Percentiles rank a stretch among this genome's conserved stretches.
phyloP scores from a whole-genome alignment of 2,797 vertebrate genomes.

The Chlorospingus semifuscus region DNA sequence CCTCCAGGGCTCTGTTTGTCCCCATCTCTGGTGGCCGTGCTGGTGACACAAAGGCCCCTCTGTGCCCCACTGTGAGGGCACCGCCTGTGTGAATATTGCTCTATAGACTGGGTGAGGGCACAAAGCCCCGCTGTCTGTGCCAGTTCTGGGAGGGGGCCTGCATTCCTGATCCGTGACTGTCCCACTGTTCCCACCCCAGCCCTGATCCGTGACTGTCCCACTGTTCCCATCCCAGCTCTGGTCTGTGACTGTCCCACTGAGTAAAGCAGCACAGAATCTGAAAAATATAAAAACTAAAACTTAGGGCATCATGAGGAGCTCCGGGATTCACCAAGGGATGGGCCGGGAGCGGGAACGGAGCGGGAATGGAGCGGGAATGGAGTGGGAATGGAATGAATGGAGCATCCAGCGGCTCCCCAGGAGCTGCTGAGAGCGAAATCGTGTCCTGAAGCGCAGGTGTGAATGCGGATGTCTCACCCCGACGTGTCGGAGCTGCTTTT shows the following conservation, averaged over 20 bases:
- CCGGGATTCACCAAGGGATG: too few relatives aligned
- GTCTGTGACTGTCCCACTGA: too few relatives aligned
- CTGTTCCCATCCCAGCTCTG: too few relatives aligned
- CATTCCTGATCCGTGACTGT: neutral
- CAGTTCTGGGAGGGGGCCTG: accelerated
- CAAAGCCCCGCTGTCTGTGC: neutral
- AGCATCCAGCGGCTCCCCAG: neutral
- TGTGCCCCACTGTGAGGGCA: neutral
- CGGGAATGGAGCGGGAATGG: neutral
- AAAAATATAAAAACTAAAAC: neutral
- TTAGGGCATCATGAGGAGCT: too few relatives aligned
- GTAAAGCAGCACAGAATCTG: neutral
- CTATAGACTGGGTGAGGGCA: neutral
- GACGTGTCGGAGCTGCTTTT: neutral
- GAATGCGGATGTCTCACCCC: neutral
- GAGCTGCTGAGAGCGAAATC: neutral
- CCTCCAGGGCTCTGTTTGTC: accelerated
- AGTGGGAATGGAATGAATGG: neutral
- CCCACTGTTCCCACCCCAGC: neutral
- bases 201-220: neutral
- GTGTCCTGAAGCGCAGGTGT: neutral
- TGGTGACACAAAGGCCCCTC: neutral
- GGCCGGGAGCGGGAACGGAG: neutral
- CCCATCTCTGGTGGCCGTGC: accelerated
- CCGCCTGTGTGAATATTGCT: neutral